Conservation (phyloP, 2,113 vertebrate species). For the Halichoeres trimaculatus region DNA sequence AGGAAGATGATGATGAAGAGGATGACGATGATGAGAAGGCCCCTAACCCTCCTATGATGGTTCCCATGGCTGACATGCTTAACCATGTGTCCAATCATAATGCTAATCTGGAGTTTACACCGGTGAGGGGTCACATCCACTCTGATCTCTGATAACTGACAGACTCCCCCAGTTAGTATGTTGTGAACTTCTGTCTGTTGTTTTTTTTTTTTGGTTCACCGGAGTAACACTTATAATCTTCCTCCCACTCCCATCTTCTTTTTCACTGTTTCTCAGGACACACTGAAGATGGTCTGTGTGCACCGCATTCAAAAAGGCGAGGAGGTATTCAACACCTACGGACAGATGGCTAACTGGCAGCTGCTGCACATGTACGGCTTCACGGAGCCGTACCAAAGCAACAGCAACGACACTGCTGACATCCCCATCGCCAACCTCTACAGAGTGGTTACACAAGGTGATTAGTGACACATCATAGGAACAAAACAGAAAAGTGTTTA, state of each 20-base stretch:
- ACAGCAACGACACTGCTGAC: slow-evolving; percentile 89
- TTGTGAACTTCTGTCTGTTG: background rate
- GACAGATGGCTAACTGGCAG: slow-evolving; percentile 96
- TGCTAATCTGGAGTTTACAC: slow-evolving; percentile 90
- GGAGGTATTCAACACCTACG: slow-evolving; percentile 96
- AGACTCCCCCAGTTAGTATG: too few species aligned
- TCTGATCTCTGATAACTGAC: background rate
- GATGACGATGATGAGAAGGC: slow-evolving; percentile 81
- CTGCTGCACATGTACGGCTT: slow-evolving; percentile 98
- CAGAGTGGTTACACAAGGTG: slow-evolving; percentile 85
- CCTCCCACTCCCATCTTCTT: too few species aligned
- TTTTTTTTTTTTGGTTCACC: too few species aligned
- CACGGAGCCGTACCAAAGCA: slow-evolving; percentile 85
- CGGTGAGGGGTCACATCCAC: slow-evolving; percentile 79
- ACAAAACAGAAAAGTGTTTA: background rate
- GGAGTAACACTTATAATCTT: too few species aligned
- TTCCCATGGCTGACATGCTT: slow-evolving; percentile 95
- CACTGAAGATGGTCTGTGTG: slow-evolving; percentile 89
- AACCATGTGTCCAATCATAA: slow-evolving; percentile 94
- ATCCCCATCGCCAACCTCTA: slow-evolving; percentile 87
- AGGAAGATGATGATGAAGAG: slow-evolving; percentile 81
- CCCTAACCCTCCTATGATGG: slow-evolving; percentile 92
- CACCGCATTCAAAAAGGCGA: slow-evolving; percentile 83
- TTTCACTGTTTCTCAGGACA: slow-evolving; percentile 77
- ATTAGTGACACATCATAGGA: background rate